Evolutionary conservation across 2,888 invertebrate genomes (phyloP), one percentile per base, ranked within the genome.

Genomic region (Phengaris arion): DNA sequence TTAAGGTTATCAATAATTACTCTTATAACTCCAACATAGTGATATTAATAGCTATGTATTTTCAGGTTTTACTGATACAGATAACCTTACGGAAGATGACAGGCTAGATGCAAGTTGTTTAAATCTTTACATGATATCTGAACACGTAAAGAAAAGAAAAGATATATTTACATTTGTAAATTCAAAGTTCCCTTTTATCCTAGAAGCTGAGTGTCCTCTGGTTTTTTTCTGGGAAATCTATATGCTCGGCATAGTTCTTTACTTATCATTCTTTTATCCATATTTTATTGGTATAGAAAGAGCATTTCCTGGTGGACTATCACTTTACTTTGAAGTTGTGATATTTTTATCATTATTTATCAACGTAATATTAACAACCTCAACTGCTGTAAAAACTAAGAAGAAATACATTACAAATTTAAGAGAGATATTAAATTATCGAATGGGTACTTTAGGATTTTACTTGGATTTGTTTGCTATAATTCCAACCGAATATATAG

Each of bases 401-500:
- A 92, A 91, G 81, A 84, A 82, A 76, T 87, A 91, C 77, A 85
- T 92, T 9, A 88, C 83, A 64, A 84, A 84, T 3, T 86, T 94
- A 68, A 83, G 82, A 78, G 83, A 83, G 10, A 94, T 94, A 79
- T 74, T 94, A 10, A 83, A 84, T 59, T 88, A 92, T 77, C 87
- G 90, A 81, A 83, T 94, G 82, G 89, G 90, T 76, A 91, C 93
- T 4, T 83, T 93, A 55, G 90, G 92, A 7, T 94, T 94, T 82
- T 94, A 94, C 79, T 84, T 94, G 69, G 94, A 94, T 78, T 82
- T 94, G 22, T 78, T 94, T 68, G 88, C 94, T 10, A 87, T 92
- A 57, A 87, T 94, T 80, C 94, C 94, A 13, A 87, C 94, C 74
- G 94, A 94, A 82, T 87, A 90, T 77, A 90, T 94, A 75, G 89